These are phyloP conservation scores for Coleophora deauratella DNA, from an alignment of 2,888 invertebrate species.

Conservation along the genomic window DNA sequence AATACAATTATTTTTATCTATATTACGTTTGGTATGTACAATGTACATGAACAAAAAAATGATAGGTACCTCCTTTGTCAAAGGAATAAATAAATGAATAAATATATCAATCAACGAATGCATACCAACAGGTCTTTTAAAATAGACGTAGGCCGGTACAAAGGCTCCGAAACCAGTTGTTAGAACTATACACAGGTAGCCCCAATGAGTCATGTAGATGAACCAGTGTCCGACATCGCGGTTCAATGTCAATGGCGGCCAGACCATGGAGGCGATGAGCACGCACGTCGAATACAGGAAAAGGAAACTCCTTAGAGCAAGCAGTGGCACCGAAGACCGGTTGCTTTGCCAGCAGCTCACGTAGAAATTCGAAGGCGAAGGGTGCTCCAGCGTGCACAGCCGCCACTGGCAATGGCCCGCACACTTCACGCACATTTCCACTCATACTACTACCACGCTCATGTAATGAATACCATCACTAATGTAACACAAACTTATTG, in stretches of 20 bases:
- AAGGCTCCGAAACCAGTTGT: slow-evolving; percentile 39
- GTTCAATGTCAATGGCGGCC: slow-evolving; percentile 30
- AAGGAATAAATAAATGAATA: too few species aligned
- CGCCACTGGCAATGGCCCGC: slow-evolving; percentile 35
- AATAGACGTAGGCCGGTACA: slow-evolving; percentile 41
- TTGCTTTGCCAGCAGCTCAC: slow-evolving; percentile 51
- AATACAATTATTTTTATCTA: too few species aligned
- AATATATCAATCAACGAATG: too few species aligned
- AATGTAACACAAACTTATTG: neutral
- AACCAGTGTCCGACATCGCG: slow-evolving; percentile 47
- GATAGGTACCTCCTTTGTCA: too few species aligned
- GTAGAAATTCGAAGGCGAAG: slow-evolving; percentile 45
- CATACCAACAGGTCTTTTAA: slow-evolving; percentile 44
- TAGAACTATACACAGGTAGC: slow-evolving; percentile 41
- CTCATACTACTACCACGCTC: slow-evolving; percentile 13
- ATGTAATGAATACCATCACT: neutral
- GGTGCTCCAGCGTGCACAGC: slow-evolving; percentile 36
- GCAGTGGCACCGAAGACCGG: slow-evolving; percentile 37
- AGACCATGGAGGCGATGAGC: slow-evolving; percentile 29
- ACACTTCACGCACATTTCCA: slow-evolving; percentile 21
- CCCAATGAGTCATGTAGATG: slow-evolving; percentile 66
- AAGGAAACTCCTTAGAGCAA: slow-evolving; percentile 34
- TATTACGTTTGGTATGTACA: too few species aligned
- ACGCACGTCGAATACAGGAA: slow-evolving; percentile 40
- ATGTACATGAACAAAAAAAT: too few species aligned